A percentile compares a stretch with the other conserved stretches of the same genome.
These are phyloP conservation scores for Patella pellucida DNA, from an alignment of 2,888 invertebrate species.

Conservation along the genomic window DNA sequence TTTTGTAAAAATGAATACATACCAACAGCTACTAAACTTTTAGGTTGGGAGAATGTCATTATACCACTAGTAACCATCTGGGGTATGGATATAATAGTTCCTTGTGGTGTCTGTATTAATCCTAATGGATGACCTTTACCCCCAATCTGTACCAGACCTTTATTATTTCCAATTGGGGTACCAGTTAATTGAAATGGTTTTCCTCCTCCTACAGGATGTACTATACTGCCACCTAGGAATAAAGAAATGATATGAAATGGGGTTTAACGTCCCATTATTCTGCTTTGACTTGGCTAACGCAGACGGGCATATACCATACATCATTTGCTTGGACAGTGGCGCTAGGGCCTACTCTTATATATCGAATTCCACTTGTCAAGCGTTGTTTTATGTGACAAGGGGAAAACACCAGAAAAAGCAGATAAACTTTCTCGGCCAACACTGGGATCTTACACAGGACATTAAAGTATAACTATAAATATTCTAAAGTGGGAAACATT, in stretches of 20 bases:
- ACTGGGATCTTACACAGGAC: background rate
- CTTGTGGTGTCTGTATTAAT: slow-evolving; percentile 60
- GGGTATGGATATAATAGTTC: slow-evolving; percentile 61
- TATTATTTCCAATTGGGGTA: slow-evolving; percentile 56
- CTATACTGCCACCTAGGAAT: slow-evolving; percentile 52
- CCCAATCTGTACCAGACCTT: slow-evolving; percentile 60
- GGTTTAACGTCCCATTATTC: too few relatives aligned
- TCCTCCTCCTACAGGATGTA: slow-evolving; percentile 59
- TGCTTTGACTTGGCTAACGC: too few relatives aligned
- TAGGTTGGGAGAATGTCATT: slow-evolving; percentile 19
- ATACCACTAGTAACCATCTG: slow-evolving; percentile 43
- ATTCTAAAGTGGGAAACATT: background rate
- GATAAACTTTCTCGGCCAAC: too few relatives aligned
- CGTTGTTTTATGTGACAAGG: background rate
- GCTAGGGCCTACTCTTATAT: too few relatives aligned
- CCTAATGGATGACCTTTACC: slow-evolving; percentile 58
- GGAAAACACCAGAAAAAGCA: background rate
- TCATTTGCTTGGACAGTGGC: too few relatives aligned
- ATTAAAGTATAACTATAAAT: background rate
- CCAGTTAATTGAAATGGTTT: slow-evolving; percentile 63
- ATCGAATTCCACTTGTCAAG: background rate
- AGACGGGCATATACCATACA: too few relatives aligned
- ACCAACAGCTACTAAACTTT: background rate
- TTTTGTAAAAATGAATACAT: background rate
- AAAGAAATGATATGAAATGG: background rate